phyloP scores from a whole-genome alignment of 2,797 vertebrate species.

The Acipenser ruthenus region DNA sequence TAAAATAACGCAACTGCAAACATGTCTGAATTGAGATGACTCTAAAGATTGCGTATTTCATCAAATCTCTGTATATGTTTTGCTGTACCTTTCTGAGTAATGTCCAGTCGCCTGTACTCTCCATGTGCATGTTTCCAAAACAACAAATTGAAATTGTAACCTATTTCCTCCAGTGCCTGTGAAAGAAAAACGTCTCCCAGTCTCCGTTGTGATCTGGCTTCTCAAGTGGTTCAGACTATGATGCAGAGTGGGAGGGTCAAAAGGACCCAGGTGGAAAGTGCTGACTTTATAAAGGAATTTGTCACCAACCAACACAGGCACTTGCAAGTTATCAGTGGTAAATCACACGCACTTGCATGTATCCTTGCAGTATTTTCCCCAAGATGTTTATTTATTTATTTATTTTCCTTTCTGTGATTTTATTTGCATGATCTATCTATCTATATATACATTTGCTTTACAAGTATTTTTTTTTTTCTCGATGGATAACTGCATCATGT shows the following conservation, averaged over 20 bases:
- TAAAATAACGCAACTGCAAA: no score
- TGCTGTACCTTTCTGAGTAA: no score
- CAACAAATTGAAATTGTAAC: no score
- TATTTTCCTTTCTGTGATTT: neutral
- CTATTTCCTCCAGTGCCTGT: no score
- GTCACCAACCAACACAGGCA: constrained; percentile 25
- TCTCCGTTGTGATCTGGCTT: constrained; percentile 33
- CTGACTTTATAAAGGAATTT: constrained; percentile 48
- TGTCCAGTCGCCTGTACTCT: no score
- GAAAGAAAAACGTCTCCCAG: constrained; percentile 19
- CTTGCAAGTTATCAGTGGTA: constrained; percentile 4
- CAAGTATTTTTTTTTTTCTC: constrained; percentile 22
- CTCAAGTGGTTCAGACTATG: constrained; percentile 27
- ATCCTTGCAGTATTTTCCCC: no score
- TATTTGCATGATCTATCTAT: neutral
- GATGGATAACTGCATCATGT: constrained; percentile 49
- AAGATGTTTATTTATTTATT: no score
- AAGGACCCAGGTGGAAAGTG: constrained; percentile 26
- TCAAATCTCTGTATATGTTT: no score
- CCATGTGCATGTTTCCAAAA: no score
- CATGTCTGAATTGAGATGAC: no score
- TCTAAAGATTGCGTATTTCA: no score
- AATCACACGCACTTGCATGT: no score
- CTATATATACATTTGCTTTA: constrained; percentile 11
- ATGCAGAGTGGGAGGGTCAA: constrained; percentile 55